These are phyloP conservation scores for Cladorhizidae sp. DNA, from an alignment of 37 sponge, comb jelly and placozoan genomes.

Conservation along the genomic window DNA sequence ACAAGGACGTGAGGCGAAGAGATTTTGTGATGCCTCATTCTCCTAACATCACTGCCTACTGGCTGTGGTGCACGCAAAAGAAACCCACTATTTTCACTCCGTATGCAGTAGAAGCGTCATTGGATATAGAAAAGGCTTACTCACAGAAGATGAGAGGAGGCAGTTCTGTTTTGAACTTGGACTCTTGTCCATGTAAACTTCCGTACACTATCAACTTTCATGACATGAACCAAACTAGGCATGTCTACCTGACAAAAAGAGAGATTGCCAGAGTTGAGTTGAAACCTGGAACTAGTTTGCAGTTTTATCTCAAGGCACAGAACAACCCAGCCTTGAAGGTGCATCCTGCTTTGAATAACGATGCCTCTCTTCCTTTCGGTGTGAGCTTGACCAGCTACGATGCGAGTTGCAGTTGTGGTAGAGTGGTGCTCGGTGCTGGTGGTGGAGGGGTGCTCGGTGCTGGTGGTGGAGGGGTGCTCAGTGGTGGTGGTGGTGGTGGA, in stretches of 20 bases:
- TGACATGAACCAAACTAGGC: constrained; percentile 56
- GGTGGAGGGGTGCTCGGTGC: too few species aligned
- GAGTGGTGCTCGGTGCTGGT: too few species aligned
- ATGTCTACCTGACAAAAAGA: constrained; percentile 57
- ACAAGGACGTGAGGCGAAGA: background rate
- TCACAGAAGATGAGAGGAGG: background rate
- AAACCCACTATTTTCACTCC: constrained; percentile 23
- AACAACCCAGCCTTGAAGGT: too few species aligned
- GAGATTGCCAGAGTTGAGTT: constrained; percentile 31
- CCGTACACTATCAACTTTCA: constrained; percentile 71
- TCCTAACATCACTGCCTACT: constrained; percentile 51
- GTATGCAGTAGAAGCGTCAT: constrained; percentile 44
- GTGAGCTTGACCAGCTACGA: too few species aligned
- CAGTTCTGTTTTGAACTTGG: background rate
- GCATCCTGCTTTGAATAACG: too few species aligned
- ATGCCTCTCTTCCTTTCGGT: too few species aligned
- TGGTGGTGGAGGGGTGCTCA: too few species aligned
- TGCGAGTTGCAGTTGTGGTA: too few species aligned
- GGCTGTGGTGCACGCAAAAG: constrained; percentile 61
- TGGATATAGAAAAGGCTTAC: constrained; percentile 68
- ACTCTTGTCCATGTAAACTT: constrained; percentile 14
- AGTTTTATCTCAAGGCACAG: constrained; percentile 1
- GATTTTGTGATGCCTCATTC: constrained; percentile 9
- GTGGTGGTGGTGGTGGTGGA: too few species aligned
- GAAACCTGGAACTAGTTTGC: constrained; percentile 1